phyloP scores from a whole-genome alignment of 2,888 invertebrate genomes.

The Drosophila nr. fundita region DNA sequence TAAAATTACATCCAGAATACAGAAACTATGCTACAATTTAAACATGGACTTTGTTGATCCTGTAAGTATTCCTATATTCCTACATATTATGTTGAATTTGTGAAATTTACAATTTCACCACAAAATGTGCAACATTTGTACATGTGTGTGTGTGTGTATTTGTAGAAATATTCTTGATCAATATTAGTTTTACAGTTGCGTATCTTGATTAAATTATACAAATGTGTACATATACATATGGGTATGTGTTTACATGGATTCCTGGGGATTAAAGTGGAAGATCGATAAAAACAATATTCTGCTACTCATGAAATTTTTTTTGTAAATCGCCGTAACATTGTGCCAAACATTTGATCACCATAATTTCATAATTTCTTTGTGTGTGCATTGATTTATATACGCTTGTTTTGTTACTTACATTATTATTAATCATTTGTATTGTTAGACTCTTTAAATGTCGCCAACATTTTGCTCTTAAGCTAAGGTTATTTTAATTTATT shows the following conservation, averaged over 20 bases:
- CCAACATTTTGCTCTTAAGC: neutral
- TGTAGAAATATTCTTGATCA: neutral
- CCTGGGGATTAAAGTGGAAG: neutral
- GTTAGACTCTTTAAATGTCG: neutral
- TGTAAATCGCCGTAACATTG: no score
- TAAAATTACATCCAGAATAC: conserved; percentile 98
- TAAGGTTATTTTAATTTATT: neutral
- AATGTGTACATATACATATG: neutral
- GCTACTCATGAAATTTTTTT: neutral
- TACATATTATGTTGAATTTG: neutral
- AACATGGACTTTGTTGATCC: conserved; percentile 99
- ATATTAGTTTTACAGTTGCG: neutral
- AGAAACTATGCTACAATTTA: conserved; percentile 97
- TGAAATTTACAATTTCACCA: neutral
- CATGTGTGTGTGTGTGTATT: neutral
- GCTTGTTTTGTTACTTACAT: neutral
- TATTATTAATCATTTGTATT: neutral
- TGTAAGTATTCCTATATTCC: conserved; percentile 86
- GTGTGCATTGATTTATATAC: neutral
- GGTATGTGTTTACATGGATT: neutral
- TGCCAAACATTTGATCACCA: neutral
- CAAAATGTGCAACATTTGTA: neutral
- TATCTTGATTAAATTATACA: neutral
- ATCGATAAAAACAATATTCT: neutral
- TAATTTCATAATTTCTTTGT: no score